Evolutionary conservation across 2,797 vertebrate genomes (phyloP), one percentile per base, ranked within the genome.

Genomic region (Crocidura indochinensis): DNA sequence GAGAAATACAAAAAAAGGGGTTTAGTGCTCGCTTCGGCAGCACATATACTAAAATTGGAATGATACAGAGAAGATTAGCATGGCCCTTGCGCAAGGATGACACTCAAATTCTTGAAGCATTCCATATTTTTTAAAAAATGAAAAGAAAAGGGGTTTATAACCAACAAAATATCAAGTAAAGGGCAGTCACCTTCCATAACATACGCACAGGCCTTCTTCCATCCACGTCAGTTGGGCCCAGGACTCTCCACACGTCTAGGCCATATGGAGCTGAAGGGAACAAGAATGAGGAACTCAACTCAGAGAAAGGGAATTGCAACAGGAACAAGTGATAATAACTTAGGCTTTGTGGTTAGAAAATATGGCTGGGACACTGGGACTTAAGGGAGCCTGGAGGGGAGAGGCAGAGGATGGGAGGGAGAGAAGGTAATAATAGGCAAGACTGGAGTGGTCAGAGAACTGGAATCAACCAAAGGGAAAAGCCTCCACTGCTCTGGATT

Each of bases 211-310:
- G 38, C 95, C 97, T 97, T 26, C 2, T 94, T 89, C 93, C 93
- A 65, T 95, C n/a, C 14, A 38, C 60, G 0, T 10, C 24, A 38
- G 93, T 68, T 49, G 95, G 80, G 27, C 92, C 90, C 94, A 98
- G 96, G 75, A 97, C 87, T 85, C 98, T 96, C 98, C 98, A 98
- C 20, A 98, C 95, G 74, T 98, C 97, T 88, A 97, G 94, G 86
- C 82, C 77, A 24, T 49, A 4, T 0, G 95, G 96, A 74, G 72
- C 96, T 97, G 72, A 38, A 87, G 84, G 38, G 56, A 90, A 78
- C 2, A 91, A 71, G 62, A 73, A 9, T 4, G 47, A 90, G 31
- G 14, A 9, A 15, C 22, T 83, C 27, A 87, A 65, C 4, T 19
- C 22, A 22, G 38, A 67, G 4, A 74, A 27, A 84, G 12, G 3